These are phyloP conservation scores for Laspeyria flexula DNA, from an alignment of 2,888 invertebrate species.

Conservation along the genomic window DNA sequence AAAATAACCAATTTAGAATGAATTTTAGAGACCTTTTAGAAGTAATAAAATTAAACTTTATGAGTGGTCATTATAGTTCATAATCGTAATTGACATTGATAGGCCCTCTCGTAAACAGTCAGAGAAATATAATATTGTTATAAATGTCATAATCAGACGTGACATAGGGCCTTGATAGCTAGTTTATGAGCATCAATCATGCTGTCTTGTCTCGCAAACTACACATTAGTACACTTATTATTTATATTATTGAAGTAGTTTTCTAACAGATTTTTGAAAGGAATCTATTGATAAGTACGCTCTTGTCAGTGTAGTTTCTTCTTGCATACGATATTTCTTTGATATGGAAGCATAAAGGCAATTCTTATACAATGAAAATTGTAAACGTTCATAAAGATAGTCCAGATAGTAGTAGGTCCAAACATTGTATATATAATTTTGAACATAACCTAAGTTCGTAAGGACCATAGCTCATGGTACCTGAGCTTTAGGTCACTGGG, in stretches of 20 bases:
- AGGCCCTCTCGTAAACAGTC: background rate
- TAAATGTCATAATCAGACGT: background rate
- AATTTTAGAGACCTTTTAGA: background rate
- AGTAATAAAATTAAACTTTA: background rate
- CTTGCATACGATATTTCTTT: too few relatives aligned
- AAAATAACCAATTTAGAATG: too few relatives aligned
- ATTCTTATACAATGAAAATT: too few relatives aligned
- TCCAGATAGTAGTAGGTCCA: too few relatives aligned
- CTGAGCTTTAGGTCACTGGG: constrained; percentile 81
- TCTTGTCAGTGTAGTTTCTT: too few relatives aligned
- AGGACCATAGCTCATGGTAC: constrained; percentile 41
- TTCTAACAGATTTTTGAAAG: too few relatives aligned
- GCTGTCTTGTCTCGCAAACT: background rate
- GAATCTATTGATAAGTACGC: too few relatives aligned
- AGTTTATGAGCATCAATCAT: background rate
- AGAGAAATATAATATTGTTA: background rate
- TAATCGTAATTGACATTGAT: background rate
- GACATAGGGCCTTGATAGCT: background rate
- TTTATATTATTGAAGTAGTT: too few relatives aligned
- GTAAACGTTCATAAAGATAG: too few relatives aligned
- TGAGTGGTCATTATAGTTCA: background rate
- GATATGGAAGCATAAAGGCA: too few relatives aligned
- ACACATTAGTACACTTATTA: too few relatives aligned
- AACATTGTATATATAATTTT: constrained; percentile 13
- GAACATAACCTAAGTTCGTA: constrained; percentile 15